Base-by-base conservation (phyloP, 2,888 invertebrate species). In the Blera fallax region DNA sequence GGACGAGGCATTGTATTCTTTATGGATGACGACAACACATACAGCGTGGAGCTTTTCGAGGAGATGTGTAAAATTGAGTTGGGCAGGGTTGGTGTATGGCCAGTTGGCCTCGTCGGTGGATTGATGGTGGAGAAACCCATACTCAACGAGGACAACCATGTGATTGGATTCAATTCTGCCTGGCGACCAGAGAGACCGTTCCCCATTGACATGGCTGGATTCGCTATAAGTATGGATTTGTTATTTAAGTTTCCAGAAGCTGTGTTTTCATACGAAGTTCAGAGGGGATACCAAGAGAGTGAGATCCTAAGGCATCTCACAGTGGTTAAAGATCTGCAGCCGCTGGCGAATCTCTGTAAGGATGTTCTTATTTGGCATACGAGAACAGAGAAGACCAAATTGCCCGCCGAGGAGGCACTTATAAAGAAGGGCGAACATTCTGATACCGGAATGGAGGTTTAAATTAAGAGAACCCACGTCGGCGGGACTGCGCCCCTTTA, bases 351-450 rank as follows among this genome's bases (percentile, higher is more conserved):
- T 87, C 95, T 95, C 88, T 99, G 99, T 90, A 96, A 96, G 0
- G 97, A 98, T 93, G 96, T 99, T n/a, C 95, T 97, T 85, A 99
- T 99, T 0, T 99, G 99, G 99, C 99, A 99, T 90, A 99, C 99
- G 2, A 94, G 99, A 89, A 99, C 99, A 0, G 98, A 98, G 91
- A 95, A 95, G 89, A 96, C 98, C 0, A 95, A 95, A 56, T 93
- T 98, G 72, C 94, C 94, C 89, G 93, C 96, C 91, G 96, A 97
- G 92, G 93, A 93, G 89, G 91, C 94, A 89, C 90, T 93, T 88
- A 87, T 90, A 52, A 93, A 93, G 70, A 92, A 93, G 83, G 94
- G 94, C 18, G 91, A 91, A 83, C 92, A 90, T 34, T 95, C 95
- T 0, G 93, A 95, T 88, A 89, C 89, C 7, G 94, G 93, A 65